Percentiles rank a stretch among this genome's conserved stretches.
These are phyloP conservation scores for Drosophila mayri DNA, from an alignment of 1,140 invertebrate genomes.

Conservation along the genomic window DNA sequence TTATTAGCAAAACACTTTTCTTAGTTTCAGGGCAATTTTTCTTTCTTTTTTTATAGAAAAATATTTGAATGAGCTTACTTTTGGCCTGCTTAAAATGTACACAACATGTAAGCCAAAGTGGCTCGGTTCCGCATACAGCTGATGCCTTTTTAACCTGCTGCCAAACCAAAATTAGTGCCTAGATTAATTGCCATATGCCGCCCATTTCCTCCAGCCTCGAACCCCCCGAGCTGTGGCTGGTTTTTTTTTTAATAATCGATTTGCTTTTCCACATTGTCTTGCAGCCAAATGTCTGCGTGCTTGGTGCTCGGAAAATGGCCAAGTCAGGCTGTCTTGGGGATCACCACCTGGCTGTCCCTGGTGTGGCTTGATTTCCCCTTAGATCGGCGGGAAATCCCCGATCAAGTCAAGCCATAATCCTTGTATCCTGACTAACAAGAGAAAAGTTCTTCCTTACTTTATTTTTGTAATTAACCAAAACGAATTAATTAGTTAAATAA, in stretches of 20 bases:
- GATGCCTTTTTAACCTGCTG: background rate
- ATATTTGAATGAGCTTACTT: no score
- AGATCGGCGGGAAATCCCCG: background rate
- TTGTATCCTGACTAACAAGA: no score
- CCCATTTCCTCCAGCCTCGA: constrained; percentile 11
- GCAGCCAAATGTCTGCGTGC: background rate
- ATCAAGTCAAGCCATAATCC: background rate
- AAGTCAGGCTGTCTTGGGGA: constrained; percentile 3
- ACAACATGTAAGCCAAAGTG: background rate
- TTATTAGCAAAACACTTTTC: no score
- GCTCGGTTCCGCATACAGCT: background rate
- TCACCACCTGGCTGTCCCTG: background rate
- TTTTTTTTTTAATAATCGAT: constrained; percentile 12
- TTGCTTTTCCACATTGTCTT: constrained; percentile 7
- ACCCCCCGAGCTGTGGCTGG: background rate
- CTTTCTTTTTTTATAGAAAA: no score
- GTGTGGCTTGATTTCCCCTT: background rate
- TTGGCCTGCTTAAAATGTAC: background rate
- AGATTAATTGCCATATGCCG: background rate
- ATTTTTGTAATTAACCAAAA: background rate
- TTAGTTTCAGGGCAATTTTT: no score
- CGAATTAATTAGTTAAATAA: background rate
- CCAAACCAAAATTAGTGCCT: background rate
- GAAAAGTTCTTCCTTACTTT: background rate
- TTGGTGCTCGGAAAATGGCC: background rate